Evolutionary conservation across 1,140 invertebrate genomes (phyloP), one percentile per base, ranked within the genome.

Genomic region (Callitettix versicolor): DNA sequence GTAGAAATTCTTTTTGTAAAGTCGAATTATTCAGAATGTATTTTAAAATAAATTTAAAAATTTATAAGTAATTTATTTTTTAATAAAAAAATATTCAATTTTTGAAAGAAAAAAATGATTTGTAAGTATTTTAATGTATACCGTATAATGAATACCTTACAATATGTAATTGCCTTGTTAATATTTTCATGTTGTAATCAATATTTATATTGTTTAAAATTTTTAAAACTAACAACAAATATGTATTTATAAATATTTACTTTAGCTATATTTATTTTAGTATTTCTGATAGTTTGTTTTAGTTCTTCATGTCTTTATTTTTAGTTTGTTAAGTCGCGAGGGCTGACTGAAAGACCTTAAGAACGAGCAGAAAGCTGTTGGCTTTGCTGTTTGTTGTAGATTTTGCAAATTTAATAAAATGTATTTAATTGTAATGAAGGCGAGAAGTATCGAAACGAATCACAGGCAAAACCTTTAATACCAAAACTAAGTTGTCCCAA

Each of bases 401-500:
- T 30, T 30, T 15, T 30, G 24, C 24, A 17, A 26, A 30, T 5
- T 4, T 1, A n/a, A 47, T 47, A 14, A 14, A 15, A 22, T 15
- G 3, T 33, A 15, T n/a, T 26, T 12, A 49, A 15, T 9, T 15
- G 3, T 33, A 15, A 3, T 26, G 2, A 49, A 30, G 26, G 26
- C 26, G 26, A 30, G 26, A 30, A 30, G 9, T 30, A 30, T 22
- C 15, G 21, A 49, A 33, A 26, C 11, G n/a, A 21, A 46, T n/a
- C 12, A 30, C 22, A 48, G 26, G 46, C 46, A 26, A 12, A n/a
- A 30, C 48, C 50, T 53, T 41, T 42, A 20, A 53, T 53, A 42
- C 36, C 40, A 53, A 55, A 55, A 24, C 17, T 26, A 55, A 21
- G 33, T 21, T 42, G 34, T 49, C 41, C 54, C 46, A 26, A 40